A percentile compares a stretch with the other conserved stretches of the same genome.
Evolutionary conservation across 2,797 vertebrate genomes (phyloP).

Genomic region (Esox masquinongy): DNA sequence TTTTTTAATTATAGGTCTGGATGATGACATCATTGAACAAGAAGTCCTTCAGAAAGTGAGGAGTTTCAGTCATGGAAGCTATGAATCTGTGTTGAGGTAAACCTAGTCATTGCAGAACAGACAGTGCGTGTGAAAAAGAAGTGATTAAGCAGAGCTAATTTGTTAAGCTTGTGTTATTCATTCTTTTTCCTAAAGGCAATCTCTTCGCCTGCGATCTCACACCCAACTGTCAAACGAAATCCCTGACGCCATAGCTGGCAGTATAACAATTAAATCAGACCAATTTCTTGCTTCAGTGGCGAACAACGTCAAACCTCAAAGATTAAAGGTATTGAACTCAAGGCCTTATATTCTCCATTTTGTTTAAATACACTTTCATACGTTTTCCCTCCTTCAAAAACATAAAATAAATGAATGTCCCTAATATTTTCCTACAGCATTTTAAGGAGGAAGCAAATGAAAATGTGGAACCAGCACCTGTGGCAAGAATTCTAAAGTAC

Average conservation of each 20-base stretch:
- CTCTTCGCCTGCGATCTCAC: conserved; percentile 62
- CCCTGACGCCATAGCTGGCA: conserved; percentile 51
- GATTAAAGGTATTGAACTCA: conserved; percentile 37
- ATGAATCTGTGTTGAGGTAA: conserved; percentile 62
- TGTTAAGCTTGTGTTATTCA: conserved; percentile 8
- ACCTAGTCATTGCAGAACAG: background rate
- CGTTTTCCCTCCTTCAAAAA: background rate
- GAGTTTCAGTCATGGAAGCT: conserved; percentile 60
- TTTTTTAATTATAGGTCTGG: conserved; percentile 43
- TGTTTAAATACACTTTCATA: background rate
- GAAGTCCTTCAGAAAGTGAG: conserved; percentile 37
- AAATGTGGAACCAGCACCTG: conserved; percentile 60
- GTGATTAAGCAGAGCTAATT: background rate
- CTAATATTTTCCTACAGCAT: conserved; percentile 35
- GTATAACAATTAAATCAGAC: conserved; percentile 29
- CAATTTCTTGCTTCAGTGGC: background rate
- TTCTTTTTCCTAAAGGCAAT: conserved; percentile 53
- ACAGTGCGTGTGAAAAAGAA: background rate
- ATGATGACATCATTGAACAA: conserved; percentile 41
- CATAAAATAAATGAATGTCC: background rate
- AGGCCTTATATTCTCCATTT: background rate
- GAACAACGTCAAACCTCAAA: background rate
- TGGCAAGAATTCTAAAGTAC: conserved; percentile 79
- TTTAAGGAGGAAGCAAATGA: conserved; percentile 44
- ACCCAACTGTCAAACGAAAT: conserved; percentile 60